Evolutionary conservation across 2,888 invertebrate genomes (phyloP).

Genomic region (Leptarthrus brevirostris): DNA sequence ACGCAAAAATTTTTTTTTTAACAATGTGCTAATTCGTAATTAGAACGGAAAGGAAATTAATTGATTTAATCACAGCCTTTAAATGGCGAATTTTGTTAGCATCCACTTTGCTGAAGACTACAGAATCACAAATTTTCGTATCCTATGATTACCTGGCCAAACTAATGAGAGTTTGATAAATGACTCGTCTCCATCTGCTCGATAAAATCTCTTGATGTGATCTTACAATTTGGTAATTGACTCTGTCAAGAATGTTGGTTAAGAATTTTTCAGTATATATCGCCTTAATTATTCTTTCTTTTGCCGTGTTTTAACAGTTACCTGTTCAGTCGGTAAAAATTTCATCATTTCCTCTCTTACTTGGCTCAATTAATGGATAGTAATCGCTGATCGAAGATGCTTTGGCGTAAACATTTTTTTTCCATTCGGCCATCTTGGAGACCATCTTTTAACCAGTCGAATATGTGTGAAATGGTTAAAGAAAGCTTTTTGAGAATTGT

Average conservation of each 20-base stretch:
- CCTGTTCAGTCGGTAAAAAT: background rate
- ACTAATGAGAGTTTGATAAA: slow-evolving; percentile 6
- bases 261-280: slow-evolving; percentile 9
- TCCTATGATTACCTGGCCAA: too few species aligned
- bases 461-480: background rate
- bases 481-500: background rate
- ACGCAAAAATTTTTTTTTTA: too few species aligned
- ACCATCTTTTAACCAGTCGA: too few species aligned
- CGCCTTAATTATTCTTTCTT: slow-evolving; percentile 28
- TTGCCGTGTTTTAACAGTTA: slow-evolving; percentile 6
- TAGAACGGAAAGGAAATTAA: too few species aligned
- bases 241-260: slow-evolving; percentile 16
- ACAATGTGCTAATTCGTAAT: too few species aligned
- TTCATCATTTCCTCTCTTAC: slow-evolving; percentile 8
- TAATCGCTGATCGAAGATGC: background rate
- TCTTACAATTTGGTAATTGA: slow-evolving; percentile 20
- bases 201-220: background rate
- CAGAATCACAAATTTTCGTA: too few species aligned
- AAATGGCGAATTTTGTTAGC: too few species aligned
- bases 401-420: background rate
- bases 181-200: background rate
- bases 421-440: too few species aligned
- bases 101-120: too few species aligned
- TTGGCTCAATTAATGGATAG: background rate
- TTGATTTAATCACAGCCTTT: too few species aligned